Evolutionary conservation across 2,888 invertebrate genomes (phyloP), one percentile per base, ranked within the genome.

Genomic region (Drosophila anomelani): DNA sequence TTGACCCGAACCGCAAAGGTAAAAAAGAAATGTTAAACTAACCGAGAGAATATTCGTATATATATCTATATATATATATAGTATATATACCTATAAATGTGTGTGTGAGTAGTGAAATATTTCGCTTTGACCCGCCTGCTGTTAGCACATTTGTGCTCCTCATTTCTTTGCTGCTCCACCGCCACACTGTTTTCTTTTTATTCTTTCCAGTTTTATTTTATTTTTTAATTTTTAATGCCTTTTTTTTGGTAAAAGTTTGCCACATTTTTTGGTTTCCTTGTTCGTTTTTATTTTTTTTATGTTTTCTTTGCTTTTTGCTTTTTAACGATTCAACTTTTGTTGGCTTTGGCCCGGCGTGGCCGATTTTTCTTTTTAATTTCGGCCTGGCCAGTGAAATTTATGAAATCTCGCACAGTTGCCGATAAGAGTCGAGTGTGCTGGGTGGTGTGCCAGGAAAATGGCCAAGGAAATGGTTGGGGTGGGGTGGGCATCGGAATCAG

Each of bases 301-400:
- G 26, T 1, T 26, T 26, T 23, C 23, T 32, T 39, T 20, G 10
- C 34, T 20, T 63, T 66, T 60, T 56, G 64, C 60, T 70, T 82
- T 82, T 85, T 83, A 81, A 82, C 79, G 83, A 79, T 77, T 85
- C 75, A 82, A 82, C 81, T 81, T 82, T 58, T 75, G 80, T 58
- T 54, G 66, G 57, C 66, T 72, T 74, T 71, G 51, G 54, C 54
- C 10, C 26, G 67, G 68, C 63, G 29, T 53, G 63, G 54, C 61
- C 67, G 59, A 76, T 77, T 81, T 81, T 78, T 75, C 77, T 76
- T 69, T 78, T 62, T 69, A 70, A 68, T 76, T 82, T 72, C 4
- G 26, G 68, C 66, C 54, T 20, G 69, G 44, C 78, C 56, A 78
- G 61, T 46, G 36, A 78, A 80, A 84, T 80, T 78, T 81, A 76